These are phyloP conservation scores for Idaea biselata DNA, from an alignment of 2,888 invertebrate genomes.

Conservation along the genomic window DNA sequence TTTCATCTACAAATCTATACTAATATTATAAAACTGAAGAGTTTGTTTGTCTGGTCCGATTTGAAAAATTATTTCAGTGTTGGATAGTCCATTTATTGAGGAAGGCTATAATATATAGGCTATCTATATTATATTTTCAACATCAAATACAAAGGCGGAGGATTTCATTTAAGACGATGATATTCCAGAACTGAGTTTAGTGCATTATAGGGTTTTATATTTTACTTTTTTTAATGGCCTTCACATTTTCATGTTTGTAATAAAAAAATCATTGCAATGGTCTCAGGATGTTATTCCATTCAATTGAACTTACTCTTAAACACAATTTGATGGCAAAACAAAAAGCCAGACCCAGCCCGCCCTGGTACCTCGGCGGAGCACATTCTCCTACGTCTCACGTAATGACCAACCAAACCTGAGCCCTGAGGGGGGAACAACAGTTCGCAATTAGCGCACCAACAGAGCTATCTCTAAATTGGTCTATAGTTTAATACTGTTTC, in stretches of 20 bases:
- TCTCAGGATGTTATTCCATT: slow-evolving; percentile 28
- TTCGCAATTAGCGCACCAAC: slow-evolving; percentile 2
- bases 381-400: slow-evolving; percentile 25
- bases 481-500: slow-evolving; percentile 5
- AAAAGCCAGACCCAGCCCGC: slow-evolving; percentile 21
- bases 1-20: too few relatives aligned
- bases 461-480: slow-evolving; percentile 9
- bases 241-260: neutral
- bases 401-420: slow-evolving; percentile 24
- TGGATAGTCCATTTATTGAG: too few relatives aligned
- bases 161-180: too few relatives aligned
- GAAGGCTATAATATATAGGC: too few relatives aligned
- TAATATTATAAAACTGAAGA: too few relatives aligned
- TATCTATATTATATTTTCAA: too few relatives aligned
- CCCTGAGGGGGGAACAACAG: slow-evolving; percentile 4
- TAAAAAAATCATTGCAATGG: neutral
- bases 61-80: too few relatives aligned
- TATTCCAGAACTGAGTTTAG: too few relatives aligned
- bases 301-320: slow-evolving; percentile 34
- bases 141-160: too few relatives aligned
- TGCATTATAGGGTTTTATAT: too few relatives aligned
- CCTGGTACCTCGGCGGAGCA: slow-evolving; percentile 11
- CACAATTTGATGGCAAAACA: slow-evolving; percentile 31
- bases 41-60: too few relatives aligned
- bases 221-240: too few relatives aligned